phyloP scores from a whole-genome alignment of 2,113 vertebrate genomes.

The Gambusia affinis region DNA sequence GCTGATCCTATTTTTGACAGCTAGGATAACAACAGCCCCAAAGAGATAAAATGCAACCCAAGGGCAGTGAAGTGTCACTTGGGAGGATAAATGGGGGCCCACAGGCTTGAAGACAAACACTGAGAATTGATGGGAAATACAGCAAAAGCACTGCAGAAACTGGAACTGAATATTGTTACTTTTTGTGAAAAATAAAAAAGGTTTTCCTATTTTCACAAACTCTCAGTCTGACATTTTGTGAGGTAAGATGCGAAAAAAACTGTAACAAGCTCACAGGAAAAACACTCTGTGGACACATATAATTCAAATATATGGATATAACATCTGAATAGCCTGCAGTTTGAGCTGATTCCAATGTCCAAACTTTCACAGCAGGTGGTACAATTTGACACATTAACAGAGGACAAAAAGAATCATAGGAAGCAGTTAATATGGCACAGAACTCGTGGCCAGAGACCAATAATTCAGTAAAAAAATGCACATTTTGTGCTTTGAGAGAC shows the following conservation, averaged over 20 bases:
- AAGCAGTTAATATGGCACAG: neutral
- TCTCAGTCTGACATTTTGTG: neutral
- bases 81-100: neutral
- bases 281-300: neutral
- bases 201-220: neutral
- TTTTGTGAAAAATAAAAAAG: neutral
- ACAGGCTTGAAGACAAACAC: conserved; percentile 4
- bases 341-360: neutral
- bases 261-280: neutral
- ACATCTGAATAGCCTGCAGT: neutral
- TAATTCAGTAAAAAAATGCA: neutral
- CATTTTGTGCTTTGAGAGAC: too few relatives aligned
- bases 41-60: conserved; percentile 4
- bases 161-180: neutral
- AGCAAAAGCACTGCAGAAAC: neutral
- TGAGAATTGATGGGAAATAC: neutral
- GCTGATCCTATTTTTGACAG: conserved; percentile 6
- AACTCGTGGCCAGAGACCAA: neutral
- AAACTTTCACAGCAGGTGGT: neutral
- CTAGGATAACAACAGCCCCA: neutral
- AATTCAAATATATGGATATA: neutral
- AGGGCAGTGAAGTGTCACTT: rapidly evolving
- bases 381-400: neutral
- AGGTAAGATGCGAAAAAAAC: neutral
- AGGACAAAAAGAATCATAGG: neutral